A percentile compares a stretch with the other conserved stretches of the same genome.
Conservation (phyloP, 2,888 invertebrate species). For the Phlogophora meticulosa region DNA sequence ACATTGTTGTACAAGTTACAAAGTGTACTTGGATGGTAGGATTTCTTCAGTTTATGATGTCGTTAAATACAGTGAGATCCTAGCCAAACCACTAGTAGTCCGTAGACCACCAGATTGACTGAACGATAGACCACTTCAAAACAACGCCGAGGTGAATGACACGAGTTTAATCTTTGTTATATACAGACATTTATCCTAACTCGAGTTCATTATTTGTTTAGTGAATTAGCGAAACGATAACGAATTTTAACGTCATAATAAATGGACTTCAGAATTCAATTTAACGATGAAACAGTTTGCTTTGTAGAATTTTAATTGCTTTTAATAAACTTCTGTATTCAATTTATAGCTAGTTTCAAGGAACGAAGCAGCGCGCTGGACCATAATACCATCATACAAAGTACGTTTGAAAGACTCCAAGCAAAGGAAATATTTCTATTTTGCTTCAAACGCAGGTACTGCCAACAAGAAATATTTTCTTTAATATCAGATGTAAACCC, state of each 20-base stretch:
- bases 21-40: slow-evolving; percentile 36
- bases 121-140: slow-evolving; percentile 52
- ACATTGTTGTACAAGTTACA: slow-evolving; percentile 37
- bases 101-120: slow-evolving; percentile 43
- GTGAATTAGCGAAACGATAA: slow-evolving; percentile 49
- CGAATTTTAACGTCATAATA: slow-evolving; percentile 31
- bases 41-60: slow-evolving; percentile 52
- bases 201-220: slow-evolving; percentile 49
- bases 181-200: slow-evolving; percentile 47
- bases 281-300: slow-evolving; percentile 51
- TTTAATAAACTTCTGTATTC: slow-evolving; percentile 72
- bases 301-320: slow-evolving; percentile 65
- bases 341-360: slow-evolving; percentile 71
- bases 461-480: slow-evolving; percentile 4
- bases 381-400: slow-evolving; percentile 11
- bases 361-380: slow-evolving; percentile 40
- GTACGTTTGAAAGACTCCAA: slow-evolving; percentile 15
- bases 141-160: slow-evolving; percentile 56
- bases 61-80: slow-evolving; percentile 51
- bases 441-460: slow-evolving; percentile 4
- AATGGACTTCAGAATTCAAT: slow-evolving; percentile 52
- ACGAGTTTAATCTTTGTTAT: slow-evolving; percentile 45
- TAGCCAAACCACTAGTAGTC: slow-evolving; percentile 15
- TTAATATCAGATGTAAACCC: background rate
- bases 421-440: slow-evolving; percentile 26